Evolutionary conservation across 2,888 invertebrate genomes (phyloP).

Genomic region (Nephrotoma appendiculata): DNA sequence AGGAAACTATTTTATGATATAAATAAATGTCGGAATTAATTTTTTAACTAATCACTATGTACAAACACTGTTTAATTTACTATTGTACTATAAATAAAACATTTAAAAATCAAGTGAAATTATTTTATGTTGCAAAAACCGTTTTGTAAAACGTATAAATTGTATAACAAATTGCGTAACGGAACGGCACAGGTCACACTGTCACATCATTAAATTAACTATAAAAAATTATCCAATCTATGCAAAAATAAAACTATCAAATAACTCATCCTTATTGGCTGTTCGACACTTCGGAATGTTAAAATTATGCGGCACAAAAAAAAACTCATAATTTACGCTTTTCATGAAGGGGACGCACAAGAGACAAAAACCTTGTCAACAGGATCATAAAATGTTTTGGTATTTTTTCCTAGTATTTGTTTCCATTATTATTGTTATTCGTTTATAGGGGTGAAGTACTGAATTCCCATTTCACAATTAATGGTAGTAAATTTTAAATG

Average conservation of each 20-base stretch:
- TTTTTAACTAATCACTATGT: background rate
- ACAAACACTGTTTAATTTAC: background rate
- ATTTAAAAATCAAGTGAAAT: background rate
- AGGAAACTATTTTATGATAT: background rate
- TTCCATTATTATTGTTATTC: background rate
- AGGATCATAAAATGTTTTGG: background rate
- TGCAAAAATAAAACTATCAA: background rate
- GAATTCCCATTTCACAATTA: background rate
- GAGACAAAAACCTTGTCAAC: background rate
- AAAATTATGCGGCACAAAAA: background rate
- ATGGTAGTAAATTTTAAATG: background rate
- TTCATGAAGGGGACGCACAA: background rate
- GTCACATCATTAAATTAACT: background rate
- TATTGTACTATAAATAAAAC: background rate
- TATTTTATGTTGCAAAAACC: background rate
- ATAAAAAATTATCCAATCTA: background rate
- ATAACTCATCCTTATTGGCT: background rate
- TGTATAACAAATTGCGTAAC: background rate
- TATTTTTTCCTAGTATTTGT: background rate
- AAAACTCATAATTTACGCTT: background rate
- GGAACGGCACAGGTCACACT: background rate
- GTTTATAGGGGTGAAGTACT: background rate
- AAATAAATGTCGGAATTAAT: background rate
- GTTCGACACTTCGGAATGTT: background rate
- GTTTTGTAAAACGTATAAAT: background rate